Evolutionary conservation across 2,113 vertebrate genomes (phyloP).

Genomic region (Anseranas semipalmata): DNA sequence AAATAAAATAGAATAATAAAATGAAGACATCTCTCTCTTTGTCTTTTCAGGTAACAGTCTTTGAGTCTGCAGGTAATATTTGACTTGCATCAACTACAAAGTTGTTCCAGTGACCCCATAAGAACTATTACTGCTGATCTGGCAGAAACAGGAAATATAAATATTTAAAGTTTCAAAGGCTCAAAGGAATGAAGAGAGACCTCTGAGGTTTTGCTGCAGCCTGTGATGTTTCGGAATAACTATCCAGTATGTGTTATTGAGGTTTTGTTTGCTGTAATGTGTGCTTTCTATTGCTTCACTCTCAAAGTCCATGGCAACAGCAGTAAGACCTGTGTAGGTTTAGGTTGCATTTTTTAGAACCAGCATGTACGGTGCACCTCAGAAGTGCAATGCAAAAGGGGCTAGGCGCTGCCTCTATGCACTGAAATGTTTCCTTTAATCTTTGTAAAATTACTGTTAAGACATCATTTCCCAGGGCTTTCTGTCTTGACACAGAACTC

Average conservation of each 20-base stretch:
- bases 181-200: neutral
- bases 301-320: neutral
- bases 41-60: neutral
- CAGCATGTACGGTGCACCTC: neutral
- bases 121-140: neutral
- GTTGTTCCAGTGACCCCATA: neutral
- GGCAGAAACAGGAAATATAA: neutral
- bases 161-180: conserved; percentile 62
- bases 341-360: neutral
- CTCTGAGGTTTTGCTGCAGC: neutral
- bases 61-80: neutral
- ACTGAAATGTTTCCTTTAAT: neutral
- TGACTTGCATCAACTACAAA: neutral
- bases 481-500: neutral
- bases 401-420: accelerated
- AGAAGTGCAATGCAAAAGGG: too few species aligned
- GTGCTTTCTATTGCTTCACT: neutral
- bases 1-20: neutral
- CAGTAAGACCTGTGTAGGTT: neutral
- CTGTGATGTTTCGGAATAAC: neutral
- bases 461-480: neutral
- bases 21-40: neutral
- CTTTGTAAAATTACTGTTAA: neutral
- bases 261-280: neutral
- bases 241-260: neutral